These are phyloP conservation scores for Galemys pyrenaicus DNA, from an alignment of 2,113 vertebrate species.

Conservation along the genomic window DNA sequence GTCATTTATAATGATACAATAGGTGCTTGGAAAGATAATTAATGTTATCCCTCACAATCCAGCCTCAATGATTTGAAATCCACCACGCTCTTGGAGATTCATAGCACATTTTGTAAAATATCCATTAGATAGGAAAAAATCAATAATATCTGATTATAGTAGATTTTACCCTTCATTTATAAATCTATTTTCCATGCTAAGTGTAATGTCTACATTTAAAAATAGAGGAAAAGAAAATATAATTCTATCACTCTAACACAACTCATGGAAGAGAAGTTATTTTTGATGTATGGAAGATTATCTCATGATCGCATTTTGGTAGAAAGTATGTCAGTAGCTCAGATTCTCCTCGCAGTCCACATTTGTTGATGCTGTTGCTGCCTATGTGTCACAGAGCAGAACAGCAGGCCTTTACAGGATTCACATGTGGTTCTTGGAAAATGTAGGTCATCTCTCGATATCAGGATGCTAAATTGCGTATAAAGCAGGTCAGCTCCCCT, in stretches of 20 bases:
- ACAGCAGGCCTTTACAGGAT: slow-evolving; percentile 19
- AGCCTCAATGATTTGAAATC: not conserved
- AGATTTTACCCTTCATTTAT: not conserved
- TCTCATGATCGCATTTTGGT: not conserved
- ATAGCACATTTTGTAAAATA: not conserved
- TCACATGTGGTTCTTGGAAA: slow-evolving; percentile 53
- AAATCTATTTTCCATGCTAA: not conserved
- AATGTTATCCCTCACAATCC: not conserved
- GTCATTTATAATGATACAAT: slow-evolving; percentile 48
- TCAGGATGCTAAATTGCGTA: slow-evolving; percentile 51
- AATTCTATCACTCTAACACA: not conserved
- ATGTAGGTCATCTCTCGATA: slow-evolving; percentile 40
- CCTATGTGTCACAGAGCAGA: slow-evolving; percentile 9
- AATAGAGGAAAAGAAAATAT: slow-evolving; percentile 4
- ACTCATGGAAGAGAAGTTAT: not conserved
- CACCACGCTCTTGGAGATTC: not conserved
- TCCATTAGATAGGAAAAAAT: not conserved
- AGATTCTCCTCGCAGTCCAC: not conserved
- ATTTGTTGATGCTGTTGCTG: not conserved
- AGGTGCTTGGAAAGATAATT: slow-evolving; percentile 12
- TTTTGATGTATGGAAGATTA: not conserved
- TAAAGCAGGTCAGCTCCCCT: slow-evolving; percentile 31
- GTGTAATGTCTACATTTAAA: not conserved
- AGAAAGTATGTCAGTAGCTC: not conserved
- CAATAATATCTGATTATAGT: not conserved